Evolutionary conservation across 1,140 invertebrate genomes (phyloP), one percentile per base, ranked within the genome.

Genomic region (Homalodisca vitripennis): DNA sequence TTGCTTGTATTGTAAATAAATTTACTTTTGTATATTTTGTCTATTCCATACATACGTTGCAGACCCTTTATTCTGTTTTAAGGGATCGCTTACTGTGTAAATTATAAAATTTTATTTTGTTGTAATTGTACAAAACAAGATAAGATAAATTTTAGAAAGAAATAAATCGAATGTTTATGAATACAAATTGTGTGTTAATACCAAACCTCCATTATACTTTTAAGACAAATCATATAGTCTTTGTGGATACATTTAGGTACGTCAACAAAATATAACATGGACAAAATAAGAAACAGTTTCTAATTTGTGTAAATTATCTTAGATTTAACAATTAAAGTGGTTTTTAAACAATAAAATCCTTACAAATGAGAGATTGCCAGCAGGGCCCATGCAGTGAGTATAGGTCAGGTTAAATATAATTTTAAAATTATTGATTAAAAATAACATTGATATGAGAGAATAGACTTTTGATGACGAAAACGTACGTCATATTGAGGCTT

Each of bases 111-210:
- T 51, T 51, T 51, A 51, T 51, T 51, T 51, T 51, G 48, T 60
- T 60, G 55, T 27, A 30, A 27, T 24, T 60, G 55, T 60, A 60
- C 22, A 60, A 60, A 60, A 24, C 26, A 10, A 60, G 14, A 60
- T 27, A 27, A 29, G n/a, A 6, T 26, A 10, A 27, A 60, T 27
- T 60, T 60, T 27, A 10, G 26, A 12, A 30, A 60, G n/a, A 60
- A 60, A 60, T 60, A 60, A 60, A 60, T 60, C 55, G 29, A 60
- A 60, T 60, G 55, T 60, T 60, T 60, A 60, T 60, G 27, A 60
- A 29, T 60, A 60, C 3, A 41, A 10, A 41, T 17, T 10, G 17
- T 10, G 34, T 41, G 34, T 41, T 41, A 41, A 10, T 41, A 10
- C 34, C 34, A 41, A n/a, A n/a, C n/a, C n/a, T n/a, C n/a, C n/a